Conservation (phyloP, 1,140 invertebrate species). For the Drosophila kohkoa region DNA sequence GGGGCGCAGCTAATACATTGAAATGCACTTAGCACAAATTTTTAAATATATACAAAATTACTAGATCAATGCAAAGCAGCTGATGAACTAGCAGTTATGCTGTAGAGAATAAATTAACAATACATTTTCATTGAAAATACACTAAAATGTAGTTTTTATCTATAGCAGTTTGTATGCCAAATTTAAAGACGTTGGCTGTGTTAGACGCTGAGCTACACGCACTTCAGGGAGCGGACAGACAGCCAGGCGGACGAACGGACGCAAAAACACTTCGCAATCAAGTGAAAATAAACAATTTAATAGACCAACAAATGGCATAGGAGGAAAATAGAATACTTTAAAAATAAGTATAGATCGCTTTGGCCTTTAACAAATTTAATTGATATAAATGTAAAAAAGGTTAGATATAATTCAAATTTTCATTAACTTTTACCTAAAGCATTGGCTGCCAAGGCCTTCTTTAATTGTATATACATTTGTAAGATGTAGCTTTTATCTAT, state of each 20-base stretch:
- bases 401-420: too few species aligned
- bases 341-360: too few species aligned
- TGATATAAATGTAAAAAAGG: too few species aligned
- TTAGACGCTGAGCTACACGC: neutral
- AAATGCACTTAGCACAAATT: constrained; percentile 65
- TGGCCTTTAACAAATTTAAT: too few species aligned
- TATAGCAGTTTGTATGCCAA: neutral
- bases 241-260: neutral
- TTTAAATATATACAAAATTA: neutral
- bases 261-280: neutral
- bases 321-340: too few species aligned
- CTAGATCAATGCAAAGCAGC: neutral
- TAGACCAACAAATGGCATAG: too few species aligned
- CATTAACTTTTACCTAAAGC: too few species aligned
- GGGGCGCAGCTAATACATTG: constrained; percentile 56
- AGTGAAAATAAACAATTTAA: neutral
- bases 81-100: neutral
- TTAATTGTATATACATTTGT: too few species aligned
- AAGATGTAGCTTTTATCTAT: neutral
- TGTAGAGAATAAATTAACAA: neutral
- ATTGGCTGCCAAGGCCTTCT: too few species aligned
- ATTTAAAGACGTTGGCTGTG: neutral
- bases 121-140: too few species aligned
- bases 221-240: neutral
- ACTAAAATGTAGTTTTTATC: neutral